phyloP scores from a whole-genome alignment of 1,140 invertebrate species.

The Druon quercuslanigerum region DNA sequence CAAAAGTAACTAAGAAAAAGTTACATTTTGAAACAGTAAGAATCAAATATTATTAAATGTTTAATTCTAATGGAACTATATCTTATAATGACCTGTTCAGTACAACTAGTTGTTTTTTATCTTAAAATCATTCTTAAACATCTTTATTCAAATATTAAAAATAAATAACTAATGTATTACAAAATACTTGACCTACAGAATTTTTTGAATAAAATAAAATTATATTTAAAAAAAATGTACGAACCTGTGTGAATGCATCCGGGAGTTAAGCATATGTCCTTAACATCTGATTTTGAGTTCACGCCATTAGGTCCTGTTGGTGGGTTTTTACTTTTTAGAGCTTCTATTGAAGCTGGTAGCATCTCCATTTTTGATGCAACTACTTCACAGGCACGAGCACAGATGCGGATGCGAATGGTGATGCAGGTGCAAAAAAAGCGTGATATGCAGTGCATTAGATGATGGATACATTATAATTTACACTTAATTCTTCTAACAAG shows the following conservation, averaged over 20 bases:
- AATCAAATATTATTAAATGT: too few relatives aligned
- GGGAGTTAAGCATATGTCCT: conserved; percentile 77
- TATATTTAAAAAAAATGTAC: conserved; percentile 35
- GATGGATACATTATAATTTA: conserved; percentile 1
- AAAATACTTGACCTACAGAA: neutral
- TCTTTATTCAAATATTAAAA: neutral
- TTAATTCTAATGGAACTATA: too few relatives aligned
- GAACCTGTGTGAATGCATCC: conserved; percentile 82
- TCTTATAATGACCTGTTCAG: too few relatives aligned
- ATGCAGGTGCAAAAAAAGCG: conserved; percentile 47
- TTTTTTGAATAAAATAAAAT: neutral
- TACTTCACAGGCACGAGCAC: conserved; percentile 32
- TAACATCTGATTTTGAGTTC: conserved; percentile 41
- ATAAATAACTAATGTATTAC: neutral
- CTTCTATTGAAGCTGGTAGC: conserved; percentile 70
- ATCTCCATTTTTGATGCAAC: conserved; percentile 64
- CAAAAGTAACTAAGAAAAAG: too few relatives aligned
- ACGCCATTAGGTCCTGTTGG: conserved; percentile 37
- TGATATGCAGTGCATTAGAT: conserved; percentile 36
- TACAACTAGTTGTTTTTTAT: too few relatives aligned
- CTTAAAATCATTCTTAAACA: too few relatives aligned
- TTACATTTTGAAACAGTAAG: too few relatives aligned
- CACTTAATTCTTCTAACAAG: neutral
- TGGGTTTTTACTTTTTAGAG: conserved; percentile 58
- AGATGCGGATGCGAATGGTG: conserved; percentile 45